Conservation (phyloP, 2,888 invertebrate species). For the Thymelicus lineola region DNA sequence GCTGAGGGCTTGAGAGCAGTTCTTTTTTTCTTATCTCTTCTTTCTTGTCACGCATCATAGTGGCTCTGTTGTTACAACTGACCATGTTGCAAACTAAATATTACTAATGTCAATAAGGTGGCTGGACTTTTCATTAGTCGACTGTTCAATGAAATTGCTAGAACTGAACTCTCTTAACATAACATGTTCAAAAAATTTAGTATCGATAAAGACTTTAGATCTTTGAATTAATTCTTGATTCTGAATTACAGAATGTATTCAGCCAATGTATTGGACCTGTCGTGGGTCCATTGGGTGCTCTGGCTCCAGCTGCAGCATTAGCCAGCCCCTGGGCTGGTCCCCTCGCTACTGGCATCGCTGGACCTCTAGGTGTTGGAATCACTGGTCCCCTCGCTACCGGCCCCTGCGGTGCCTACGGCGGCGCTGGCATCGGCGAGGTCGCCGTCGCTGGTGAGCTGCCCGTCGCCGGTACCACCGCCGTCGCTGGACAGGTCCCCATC, state of each 20-base stretch:
- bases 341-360: slow-evolving; percentile 42
- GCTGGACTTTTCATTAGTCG: too few species aligned
- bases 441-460: slow-evolving; percentile 52
- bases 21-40: too few species aligned
- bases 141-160: too few species aligned
- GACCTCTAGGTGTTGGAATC: slow-evolving; percentile 1
- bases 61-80: too few species aligned
- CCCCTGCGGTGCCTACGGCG: slow-evolving; percentile 48
- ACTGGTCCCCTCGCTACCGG: slow-evolving; percentile 42
- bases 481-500: slow-evolving; percentile 49
- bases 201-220: too few species aligned
- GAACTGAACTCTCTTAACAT: too few species aligned
- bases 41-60: too few species aligned
- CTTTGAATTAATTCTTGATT: not conserved
- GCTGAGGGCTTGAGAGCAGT: too few species aligned
- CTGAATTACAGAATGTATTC: slow-evolving; percentile 12
- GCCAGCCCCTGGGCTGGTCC: slow-evolving; percentile 36
- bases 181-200: too few species aligned
- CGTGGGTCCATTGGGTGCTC: not conserved
- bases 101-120: too few species aligned
- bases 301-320: too few species aligned
- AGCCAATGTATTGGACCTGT: slow-evolving; percentile 9
- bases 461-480: slow-evolving; percentile 48
- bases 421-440: slow-evolving; percentile 54
- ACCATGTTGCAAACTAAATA: too few species aligned